Evolutionary conservation across 2,888 invertebrate genomes (phyloP), one percentile per base, ranked within the genome.

Genomic region (Hartigia nigra): DNA sequence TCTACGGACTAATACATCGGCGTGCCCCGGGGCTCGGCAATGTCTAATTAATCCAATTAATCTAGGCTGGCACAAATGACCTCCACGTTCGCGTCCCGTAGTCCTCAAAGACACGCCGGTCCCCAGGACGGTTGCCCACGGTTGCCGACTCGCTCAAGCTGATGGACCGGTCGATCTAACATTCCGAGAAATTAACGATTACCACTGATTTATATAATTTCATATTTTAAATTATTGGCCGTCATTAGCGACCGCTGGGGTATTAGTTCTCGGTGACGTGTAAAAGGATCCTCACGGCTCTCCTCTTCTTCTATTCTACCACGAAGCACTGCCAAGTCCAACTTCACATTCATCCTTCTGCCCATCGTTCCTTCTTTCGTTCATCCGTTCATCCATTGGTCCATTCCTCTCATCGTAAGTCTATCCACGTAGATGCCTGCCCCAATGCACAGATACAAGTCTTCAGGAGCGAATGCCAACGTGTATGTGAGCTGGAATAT

Each of bases 1-100:
- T 79, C 84, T 78, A 81, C 77, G 84, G 86, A 87, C 90, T 90
- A 90, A 91, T 91, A 90, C 91, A 90, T 84, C 87, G 86, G 84
- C 86, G 85, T 87, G 87, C 89, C 89, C 88, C 87, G 87, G 88
- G 91, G 86, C 86, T 84, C 86, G 86, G 88, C 91, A 91, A 91
- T 91, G 88, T 89, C 91, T 91, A 91, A 91, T 91, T 91, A 91
- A 91, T 91, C 91, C 90, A 91, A 91, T 91, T 91, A 91, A 91
- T 91, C 91, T 91, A 90, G 88, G 87, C 88, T 84, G 87, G 89
- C 90, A 91, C 89, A 91, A 91, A 91, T 91, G 91, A 91, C 91
- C 91, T 87, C 88, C 87, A 87, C 84, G 84, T 75, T 80, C 81
- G 82, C 81, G 74, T 75, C 72, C 72, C 72, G 72, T 31, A 72